A percentile compares a stretch with the other conserved stretches of the same genome.
These are phyloP conservation scores for Didymodactylos carnosus DNA, from an alignment of 2,888 invertebrate species.

Conservation along the genomic window DNA sequence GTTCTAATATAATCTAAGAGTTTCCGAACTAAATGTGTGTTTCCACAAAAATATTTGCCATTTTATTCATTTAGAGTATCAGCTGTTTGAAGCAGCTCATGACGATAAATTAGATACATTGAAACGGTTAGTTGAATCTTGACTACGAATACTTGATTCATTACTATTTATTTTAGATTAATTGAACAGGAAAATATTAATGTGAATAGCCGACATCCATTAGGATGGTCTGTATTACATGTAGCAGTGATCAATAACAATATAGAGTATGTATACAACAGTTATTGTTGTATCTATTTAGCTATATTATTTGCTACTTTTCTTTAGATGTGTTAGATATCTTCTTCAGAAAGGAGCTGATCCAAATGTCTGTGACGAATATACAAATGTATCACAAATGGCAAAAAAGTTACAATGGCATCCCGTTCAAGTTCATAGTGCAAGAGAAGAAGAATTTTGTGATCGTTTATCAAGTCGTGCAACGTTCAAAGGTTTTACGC, in stretches of 20 bases:
- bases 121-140: not conserved
- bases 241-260: conserved; percentile 60
- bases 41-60: conserved; percentile 20
- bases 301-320: not conserved
- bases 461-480: conserved; percentile 44
- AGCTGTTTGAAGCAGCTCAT: not conserved
- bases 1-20: too few relatives aligned
- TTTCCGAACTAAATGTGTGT: too few relatives aligned
- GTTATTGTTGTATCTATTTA: not conserved
- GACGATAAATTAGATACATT: not conserved
- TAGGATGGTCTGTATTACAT: conserved; percentile 72
- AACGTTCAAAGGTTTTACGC: conserved; percentile 62
- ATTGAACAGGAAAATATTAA: conserved; percentile 19
- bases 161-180: not conserved
- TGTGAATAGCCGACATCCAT: conserved; percentile 49
- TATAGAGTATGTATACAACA: conserved; percentile 23
- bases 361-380: conserved; percentile 54
- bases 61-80: not conserved
- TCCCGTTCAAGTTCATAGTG: conserved; percentile 26
- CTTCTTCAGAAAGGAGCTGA: conserved; percentile 51
- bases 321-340: conserved; percentile 26
- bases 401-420: conserved; percentile 38
- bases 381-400: conserved; percentile 48
- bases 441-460: conserved; percentile 63
- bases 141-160: not conserved